phyloP scores from a whole-genome alignment of 2,888 invertebrate genomes.

The Tholera decimalis region DNA sequence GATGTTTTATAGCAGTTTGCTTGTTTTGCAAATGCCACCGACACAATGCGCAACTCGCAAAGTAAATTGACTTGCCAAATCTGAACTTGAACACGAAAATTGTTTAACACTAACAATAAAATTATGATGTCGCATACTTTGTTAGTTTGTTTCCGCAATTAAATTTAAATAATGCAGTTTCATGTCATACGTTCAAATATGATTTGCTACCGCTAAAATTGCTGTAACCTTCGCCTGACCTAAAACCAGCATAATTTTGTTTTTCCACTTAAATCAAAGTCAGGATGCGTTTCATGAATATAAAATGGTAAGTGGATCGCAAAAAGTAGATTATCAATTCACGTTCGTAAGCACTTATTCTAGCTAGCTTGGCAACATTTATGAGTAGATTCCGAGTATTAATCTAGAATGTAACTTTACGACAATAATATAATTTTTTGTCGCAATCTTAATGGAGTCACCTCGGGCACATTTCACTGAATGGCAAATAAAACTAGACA shows the following conservation, averaged over 20 bases:
- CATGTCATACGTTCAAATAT: slow-evolving; percentile 29
- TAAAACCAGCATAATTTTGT: slow-evolving; percentile 25
- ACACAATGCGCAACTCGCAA: slow-evolving; percentile 53
- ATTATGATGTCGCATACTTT: slow-evolving; percentile 49
- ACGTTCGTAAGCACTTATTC: slow-evolving; percentile 49
- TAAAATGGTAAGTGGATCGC: slow-evolving; percentile 38
- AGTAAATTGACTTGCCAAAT: slow-evolving; percentile 58
- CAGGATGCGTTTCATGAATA: slow-evolving; percentile 36
- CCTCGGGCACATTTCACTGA: slow-evolving; percentile 64
- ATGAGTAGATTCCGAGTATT: slow-evolving; percentile 53
- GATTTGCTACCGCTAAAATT: slow-evolving; percentile 32
- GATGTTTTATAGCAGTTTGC: slow-evolving; percentile 63
- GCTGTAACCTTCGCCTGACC: slow-evolving; percentile 37
- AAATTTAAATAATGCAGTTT: slow-evolving; percentile 35
- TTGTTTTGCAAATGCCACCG: slow-evolving; percentile 63
- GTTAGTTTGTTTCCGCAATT: slow-evolving; percentile 53
- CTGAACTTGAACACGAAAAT: slow-evolving; percentile 60
- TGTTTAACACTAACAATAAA: slow-evolving; percentile 55
- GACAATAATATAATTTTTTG: slow-evolving; percentile 61
- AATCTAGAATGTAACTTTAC: slow-evolving; percentile 61
- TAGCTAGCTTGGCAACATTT: slow-evolving; percentile 49
- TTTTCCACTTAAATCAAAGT: slow-evolving; percentile 25
- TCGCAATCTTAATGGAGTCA: slow-evolving; percentile 56
- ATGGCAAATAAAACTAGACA: slow-evolving; percentile 79
- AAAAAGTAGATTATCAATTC: slow-evolving; percentile 37